Conservation (phyloP, 1,140 invertebrate genomes). For the Polypedilum vanderplanki region DNA sequence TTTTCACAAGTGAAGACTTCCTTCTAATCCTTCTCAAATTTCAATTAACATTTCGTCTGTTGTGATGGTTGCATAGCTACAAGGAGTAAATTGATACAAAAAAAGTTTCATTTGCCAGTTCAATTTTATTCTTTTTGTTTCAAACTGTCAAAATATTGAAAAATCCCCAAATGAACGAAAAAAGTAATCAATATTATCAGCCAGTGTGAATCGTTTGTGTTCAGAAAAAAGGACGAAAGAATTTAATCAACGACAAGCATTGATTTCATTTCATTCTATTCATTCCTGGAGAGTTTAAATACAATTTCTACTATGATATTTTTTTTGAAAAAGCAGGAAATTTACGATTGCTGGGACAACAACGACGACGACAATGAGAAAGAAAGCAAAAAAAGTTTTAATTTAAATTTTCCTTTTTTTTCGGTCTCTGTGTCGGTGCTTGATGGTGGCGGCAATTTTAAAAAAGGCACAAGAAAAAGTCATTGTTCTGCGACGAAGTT, state of each 20-base stretch:
- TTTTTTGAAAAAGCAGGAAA: too few relatives aligned
- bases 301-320: too few relatives aligned
- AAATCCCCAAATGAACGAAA: not conserved
- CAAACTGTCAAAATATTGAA: not conserved
- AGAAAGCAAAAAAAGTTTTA: too few relatives aligned
- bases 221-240: not conserved
- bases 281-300: too few relatives aligned
- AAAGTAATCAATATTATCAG: constrained; percentile 15
- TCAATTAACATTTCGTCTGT: not conserved
- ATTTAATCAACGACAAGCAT: constrained; percentile 16
- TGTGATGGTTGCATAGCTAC: not conserved
- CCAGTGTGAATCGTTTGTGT: not conserved
- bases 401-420: too few relatives aligned
- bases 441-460: too few relatives aligned
- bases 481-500: too few relatives aligned
- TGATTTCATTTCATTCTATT: constrained; percentile 22
- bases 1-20: not conserved
- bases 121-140: not conserved
- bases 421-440: too few relatives aligned
- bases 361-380: too few relatives aligned
- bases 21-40: not conserved
- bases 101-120: not conserved
- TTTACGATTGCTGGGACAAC: too few relatives aligned
- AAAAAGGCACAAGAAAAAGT: too few relatives aligned
- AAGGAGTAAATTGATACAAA: not conserved